These are phyloP conservation scores for Semnopithecus entellus DNA, from an alignment of 2,113 vertebrate species.

Conservation along the genomic window DNA sequence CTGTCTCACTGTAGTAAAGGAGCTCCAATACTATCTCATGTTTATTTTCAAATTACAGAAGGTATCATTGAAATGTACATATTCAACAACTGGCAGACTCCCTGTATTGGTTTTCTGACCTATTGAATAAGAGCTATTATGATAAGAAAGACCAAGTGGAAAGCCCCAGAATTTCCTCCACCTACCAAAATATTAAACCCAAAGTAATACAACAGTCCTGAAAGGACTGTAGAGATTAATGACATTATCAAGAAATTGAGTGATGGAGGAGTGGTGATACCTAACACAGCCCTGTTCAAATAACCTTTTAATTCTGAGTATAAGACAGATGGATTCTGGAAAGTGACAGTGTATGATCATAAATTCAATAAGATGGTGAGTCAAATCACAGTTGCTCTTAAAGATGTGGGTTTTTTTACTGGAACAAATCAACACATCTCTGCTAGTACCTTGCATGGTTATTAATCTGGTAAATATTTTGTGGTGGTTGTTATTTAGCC, in stretches of 20 bases:
- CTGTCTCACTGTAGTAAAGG: not conserved
- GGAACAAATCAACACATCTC: not conserved
- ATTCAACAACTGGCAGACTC: not conserved
- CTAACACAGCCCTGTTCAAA: not conserved
- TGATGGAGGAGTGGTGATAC: not conserved
- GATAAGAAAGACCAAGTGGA: not conserved
- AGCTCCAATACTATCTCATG: not conserved
- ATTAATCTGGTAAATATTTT: not conserved
- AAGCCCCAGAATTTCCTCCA: not conserved
- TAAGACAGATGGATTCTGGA: not conserved
- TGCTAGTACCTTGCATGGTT: not conserved
- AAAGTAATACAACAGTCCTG: not conserved
- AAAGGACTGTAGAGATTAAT: not conserved
- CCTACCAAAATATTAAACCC: not conserved
- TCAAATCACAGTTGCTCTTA: not conserved
- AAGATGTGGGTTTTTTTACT: not conserved
- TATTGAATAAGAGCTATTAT: not conserved
- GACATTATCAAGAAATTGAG: not conserved
- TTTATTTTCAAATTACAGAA: conserved; percentile 36
- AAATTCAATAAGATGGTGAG: not conserved
- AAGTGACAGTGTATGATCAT: not conserved
- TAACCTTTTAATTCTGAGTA: not conserved
- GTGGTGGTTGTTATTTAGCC: not conserved
- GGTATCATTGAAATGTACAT: not conserved
- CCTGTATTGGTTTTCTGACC: not conserved